phyloP scores from a whole-genome alignment of 2,797 vertebrate genomes.

The Pseudochirops cupreus region DNA sequence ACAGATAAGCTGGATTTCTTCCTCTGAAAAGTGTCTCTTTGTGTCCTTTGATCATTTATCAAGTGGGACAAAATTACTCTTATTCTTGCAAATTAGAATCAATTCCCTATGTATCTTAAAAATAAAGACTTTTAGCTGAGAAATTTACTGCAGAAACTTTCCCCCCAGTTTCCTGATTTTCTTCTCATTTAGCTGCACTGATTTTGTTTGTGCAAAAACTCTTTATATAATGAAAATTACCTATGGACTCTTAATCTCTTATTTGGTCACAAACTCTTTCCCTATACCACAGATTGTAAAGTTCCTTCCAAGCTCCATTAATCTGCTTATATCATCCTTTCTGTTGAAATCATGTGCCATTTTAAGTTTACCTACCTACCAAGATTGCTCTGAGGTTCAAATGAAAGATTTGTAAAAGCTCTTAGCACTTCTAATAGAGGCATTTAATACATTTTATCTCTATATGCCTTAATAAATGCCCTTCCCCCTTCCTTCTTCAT shows the following conservation, averaged over 20 bases:
- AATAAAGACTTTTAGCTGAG: background rate
- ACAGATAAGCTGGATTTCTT: background rate
- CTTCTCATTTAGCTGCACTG: background rate
- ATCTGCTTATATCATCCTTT: too few relatives aligned
- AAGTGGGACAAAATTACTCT: background rate
- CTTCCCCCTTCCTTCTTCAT: too few relatives aligned
- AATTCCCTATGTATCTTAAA: background rate
- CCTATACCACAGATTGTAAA: background rate
- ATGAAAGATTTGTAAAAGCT: background rate
- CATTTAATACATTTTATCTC: background rate
- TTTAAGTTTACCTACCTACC: background rate
- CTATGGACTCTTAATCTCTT: background rate
- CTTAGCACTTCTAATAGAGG: background rate
- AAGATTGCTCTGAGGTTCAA: too few relatives aligned
- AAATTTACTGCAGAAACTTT: background rate
- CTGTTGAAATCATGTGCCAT: background rate
- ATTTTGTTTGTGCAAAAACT: too few relatives aligned
- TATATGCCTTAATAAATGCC: too few relatives aligned
- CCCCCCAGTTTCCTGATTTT: background rate
- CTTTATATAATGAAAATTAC: too few relatives aligned
- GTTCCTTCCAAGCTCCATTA: background rate
- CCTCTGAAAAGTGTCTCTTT: background rate
- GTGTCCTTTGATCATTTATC: background rate
- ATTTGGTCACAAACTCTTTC: too few relatives aligned
- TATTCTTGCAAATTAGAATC: background rate